A percentile compares a stretch with the other conserved stretches of the same genome.
Evolutionary conservation across 2,113 vertebrate species (phyloP).

Genomic region (Polypterus bichir): DNA sequence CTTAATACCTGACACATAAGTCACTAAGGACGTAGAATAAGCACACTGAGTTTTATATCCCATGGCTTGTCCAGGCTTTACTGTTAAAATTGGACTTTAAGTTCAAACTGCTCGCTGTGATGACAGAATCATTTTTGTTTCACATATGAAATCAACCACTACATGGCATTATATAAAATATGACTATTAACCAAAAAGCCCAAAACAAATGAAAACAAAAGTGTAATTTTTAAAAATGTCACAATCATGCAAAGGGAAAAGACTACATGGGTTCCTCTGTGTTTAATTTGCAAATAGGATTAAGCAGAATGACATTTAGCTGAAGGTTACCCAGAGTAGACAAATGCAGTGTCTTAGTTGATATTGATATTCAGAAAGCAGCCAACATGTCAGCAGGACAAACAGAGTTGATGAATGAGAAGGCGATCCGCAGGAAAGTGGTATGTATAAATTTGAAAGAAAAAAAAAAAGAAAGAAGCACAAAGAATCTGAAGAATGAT

Average conservation of each 20-base stretch:
- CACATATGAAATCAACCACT: too few species aligned
- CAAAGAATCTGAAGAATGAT: background rate
- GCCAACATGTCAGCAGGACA: constrained; percentile 63
- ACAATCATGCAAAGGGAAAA: constrained; percentile 38
- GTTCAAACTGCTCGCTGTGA: too few species aligned
- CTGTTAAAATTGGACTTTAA: too few species aligned
- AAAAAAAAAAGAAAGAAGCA: constrained; percentile 9
- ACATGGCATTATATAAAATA: too few species aligned
- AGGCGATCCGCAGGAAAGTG: constrained; percentile 59
- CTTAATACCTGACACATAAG: too few species aligned
- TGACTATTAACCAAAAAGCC: too few species aligned
- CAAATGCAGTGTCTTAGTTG: constrained; percentile 54
- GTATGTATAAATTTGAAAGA: constrained; percentile 66
- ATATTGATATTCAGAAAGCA: constrained; percentile 67
- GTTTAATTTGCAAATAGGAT: constrained; percentile 77
- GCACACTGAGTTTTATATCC: too few species aligned
- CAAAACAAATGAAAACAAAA: constrained; percentile 13
- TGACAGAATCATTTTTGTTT: too few species aligned
- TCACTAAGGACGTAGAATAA: too few species aligned
- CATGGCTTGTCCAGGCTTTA: too few species aligned
- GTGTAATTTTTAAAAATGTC: constrained; percentile 54
- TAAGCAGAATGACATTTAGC: constrained; percentile 75
- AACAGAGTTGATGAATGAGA: constrained; percentile 70
- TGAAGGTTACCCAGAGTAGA: constrained; percentile 60
- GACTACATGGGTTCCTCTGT: constrained; percentile 59